Evolutionary conservation across 2,797 vertebrate species (phyloP).

Genomic region (Gymnopithys bicolor): DNA sequence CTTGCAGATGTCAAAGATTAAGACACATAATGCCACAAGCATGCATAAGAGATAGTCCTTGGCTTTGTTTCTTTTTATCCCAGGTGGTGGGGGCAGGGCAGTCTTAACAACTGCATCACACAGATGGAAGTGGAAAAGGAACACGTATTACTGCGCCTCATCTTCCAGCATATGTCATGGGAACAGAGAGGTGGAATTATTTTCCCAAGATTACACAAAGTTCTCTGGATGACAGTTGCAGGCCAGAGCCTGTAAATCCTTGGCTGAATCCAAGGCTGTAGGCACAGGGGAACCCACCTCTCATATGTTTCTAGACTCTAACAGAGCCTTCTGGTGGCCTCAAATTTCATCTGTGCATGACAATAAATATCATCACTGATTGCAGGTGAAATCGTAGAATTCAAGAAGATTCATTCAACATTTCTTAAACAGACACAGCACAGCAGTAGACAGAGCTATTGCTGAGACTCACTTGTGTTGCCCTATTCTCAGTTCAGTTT

Average conservation of each 20-base stretch:
- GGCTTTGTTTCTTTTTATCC: neutral
- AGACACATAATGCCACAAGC: neutral
- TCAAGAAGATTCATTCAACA: neutral
- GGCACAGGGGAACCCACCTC: neutral
- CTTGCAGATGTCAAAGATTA: neutral
- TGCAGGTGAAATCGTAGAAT: neutral
- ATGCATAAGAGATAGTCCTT: neutral
- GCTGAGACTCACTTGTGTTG: neutral
- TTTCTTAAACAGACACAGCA: neutral
- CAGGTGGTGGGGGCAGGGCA: rapidly evolving
- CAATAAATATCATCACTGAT: neutral
- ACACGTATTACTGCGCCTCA: neutral
- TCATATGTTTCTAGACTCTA: neutral
- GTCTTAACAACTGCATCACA: neutral
- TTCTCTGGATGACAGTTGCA: neutral
- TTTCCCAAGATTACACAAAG: neutral
- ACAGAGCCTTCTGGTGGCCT: neutral
- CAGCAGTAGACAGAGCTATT: neutral
- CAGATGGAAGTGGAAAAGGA: neutral
- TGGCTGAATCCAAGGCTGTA: neutral
- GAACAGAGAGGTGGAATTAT: neutral
- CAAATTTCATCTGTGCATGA: neutral
- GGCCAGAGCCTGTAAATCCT: neutral
- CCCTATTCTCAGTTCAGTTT: neutral
- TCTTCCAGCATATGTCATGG: neutral